A percentile compares a stretch with the other conserved stretches of the same genome.
phyloP scores from a whole-genome alignment of 2,113 vertebrate species.

The Tauraco erythrolophus region DNA sequence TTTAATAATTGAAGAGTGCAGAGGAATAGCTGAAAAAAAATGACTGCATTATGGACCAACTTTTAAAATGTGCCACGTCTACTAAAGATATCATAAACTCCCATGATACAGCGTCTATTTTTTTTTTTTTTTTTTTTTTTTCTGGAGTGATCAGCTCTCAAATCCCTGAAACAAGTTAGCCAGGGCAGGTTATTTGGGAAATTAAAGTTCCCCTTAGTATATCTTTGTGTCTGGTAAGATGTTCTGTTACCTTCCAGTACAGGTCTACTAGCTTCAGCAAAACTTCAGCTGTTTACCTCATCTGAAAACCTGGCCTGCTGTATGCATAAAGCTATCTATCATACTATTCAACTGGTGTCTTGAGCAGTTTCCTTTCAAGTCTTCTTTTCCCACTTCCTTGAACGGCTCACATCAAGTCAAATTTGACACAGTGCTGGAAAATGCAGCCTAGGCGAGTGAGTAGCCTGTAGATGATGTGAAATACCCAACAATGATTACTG shows the following conservation, averaged over 20 bases:
- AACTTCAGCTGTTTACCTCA: background rate
- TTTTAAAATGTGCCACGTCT: background rate
- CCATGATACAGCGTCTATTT: background rate
- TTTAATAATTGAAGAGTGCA: constrained; percentile 49
- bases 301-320: background rate
- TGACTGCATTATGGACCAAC: background rate
- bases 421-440: background rate
- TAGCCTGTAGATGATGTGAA: background rate
- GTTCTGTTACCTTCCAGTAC: background rate
- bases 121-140: background rate
- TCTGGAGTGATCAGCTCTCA: background rate
- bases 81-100: background rate
- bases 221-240: background rate
- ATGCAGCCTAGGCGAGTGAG: background rate
- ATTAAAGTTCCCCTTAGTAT: background rate
- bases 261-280: background rate
- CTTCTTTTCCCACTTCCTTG: background rate
- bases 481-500: background rate
- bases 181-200: background rate
- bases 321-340: background rate
- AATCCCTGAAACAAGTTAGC: background rate
- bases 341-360: background rate
- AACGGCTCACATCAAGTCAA: background rate
- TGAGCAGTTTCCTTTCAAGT: constrained; percentile 1
- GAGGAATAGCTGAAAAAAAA: constrained; percentile 9